A percentile compares a stretch with the other conserved stretches of the same genome.
phyloP scores from a whole-genome alignment of 2,113 vertebrate genomes.

The Kryptolebias marmoratus region DNA sequence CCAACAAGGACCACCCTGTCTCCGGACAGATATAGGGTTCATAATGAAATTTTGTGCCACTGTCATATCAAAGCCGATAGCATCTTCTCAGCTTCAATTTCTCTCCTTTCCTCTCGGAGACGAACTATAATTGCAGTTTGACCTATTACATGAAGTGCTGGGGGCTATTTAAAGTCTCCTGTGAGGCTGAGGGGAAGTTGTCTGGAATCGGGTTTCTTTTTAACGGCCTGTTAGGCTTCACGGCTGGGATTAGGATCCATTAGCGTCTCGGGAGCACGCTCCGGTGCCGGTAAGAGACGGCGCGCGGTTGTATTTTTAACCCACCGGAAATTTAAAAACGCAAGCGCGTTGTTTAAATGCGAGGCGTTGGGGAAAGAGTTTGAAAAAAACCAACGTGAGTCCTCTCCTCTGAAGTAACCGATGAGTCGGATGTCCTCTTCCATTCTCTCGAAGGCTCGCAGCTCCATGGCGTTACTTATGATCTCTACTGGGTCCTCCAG shows the following conservation, averaged over 20 bases:
- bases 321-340: background rate
- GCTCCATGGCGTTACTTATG: slow-evolving; percentile 90
- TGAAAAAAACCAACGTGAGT: slow-evolving; percentile 84
- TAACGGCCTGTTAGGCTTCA: slow-evolving; percentile 17
- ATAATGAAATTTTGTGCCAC: slow-evolving; percentile 62
- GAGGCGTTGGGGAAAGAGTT: background rate
- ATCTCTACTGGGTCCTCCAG: slow-evolving; percentile 95
- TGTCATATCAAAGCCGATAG: slow-evolving; percentile 47
- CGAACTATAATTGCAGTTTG: slow-evolving; percentile 67
- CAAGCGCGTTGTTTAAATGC: background rate
- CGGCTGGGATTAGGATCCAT: slow-evolving; percentile 47
- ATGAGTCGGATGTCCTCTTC: slow-evolving; percentile 95
- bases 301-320: background rate
- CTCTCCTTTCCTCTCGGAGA: slow-evolving; percentile 10
- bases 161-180: slow-evolving; percentile 69
- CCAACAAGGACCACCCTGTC: slow-evolving; percentile 51
- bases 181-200: slow-evolving; percentile 38
- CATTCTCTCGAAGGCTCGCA: slow-evolving; percentile 91
- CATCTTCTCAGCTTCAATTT: slow-evolving; percentile 41
- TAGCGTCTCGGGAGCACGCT: slow-evolving; percentile 16
- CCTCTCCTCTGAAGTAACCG: slow-evolving; percentile 93
- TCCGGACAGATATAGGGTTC: slow-evolving; percentile 51
- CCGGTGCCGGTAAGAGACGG: background rate
- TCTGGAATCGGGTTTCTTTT: slow-evolving; percentile 58
- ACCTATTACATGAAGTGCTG: slow-evolving; percentile 60